Conservation (phyloP, 2,888 invertebrate species). For the Eupithecia pulchellata region DNA sequence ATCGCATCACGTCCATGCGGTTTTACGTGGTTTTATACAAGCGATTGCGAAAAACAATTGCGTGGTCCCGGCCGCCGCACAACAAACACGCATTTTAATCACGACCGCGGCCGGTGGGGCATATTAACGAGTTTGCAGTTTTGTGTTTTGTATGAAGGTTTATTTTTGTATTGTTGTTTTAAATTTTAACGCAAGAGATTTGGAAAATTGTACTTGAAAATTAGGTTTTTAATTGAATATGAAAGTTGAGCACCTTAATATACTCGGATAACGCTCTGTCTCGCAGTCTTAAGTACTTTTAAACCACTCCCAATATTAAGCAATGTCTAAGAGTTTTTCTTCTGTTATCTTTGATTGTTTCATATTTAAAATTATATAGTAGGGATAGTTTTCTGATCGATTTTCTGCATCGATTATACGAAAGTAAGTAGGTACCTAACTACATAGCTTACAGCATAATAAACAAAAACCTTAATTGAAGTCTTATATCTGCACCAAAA, state of each 20-base stretch:
- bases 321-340: not conserved
- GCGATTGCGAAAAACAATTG: conserved; percentile 64
- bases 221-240: not conserved
- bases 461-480: not conserved
- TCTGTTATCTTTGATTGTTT: not conserved
- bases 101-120: conserved; percentile 36
- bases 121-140: conserved; percentile 32
- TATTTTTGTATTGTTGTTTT: conserved; percentile 14
- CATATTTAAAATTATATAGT: not conserved
- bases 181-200: not conserved
- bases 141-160: conserved; percentile 27
- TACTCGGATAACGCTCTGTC: not conserved
- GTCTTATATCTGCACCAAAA: conserved; percentile 1
- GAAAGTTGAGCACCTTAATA: not conserved
- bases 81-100: conserved; percentile 61
- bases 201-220: not conserved
- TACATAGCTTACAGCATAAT: not conserved
- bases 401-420: not conserved
- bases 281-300: not conserved
- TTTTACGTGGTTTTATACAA: conserved; percentile 58
- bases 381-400: no score
- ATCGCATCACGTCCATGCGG: conserved; percentile 55
- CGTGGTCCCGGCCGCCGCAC: conserved; percentile 48
- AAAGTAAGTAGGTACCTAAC: not conserved
- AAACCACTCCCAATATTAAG: not conserved